Evolutionary conservation across 2,797 vertebrate genomes (phyloP).

Genomic region (Alectoris magna): DNA sequence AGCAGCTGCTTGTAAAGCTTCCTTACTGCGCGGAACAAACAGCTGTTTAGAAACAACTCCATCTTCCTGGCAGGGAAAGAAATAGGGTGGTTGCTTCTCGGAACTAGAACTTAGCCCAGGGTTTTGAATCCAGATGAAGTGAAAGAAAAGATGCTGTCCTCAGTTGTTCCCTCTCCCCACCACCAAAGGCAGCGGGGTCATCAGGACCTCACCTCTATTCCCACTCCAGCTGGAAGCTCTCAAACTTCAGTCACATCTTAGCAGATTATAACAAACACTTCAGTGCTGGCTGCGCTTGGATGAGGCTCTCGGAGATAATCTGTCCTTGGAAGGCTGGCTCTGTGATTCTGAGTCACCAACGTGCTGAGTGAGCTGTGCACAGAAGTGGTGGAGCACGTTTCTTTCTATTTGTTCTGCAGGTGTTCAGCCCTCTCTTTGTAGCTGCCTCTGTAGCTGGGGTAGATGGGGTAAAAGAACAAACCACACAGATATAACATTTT

Average conservation of each 20-base stretch:
- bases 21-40: rapidly evolving
- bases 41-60: background rate
- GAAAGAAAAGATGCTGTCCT: background rate
- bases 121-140: background rate
- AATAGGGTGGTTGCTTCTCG: background rate
- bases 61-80: slow-evolving; percentile 10
- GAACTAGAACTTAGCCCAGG: background rate
- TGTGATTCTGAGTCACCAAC: background rate
- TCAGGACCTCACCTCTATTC: background rate
- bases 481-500: background rate
- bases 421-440: background rate
- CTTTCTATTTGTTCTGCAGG: background rate
- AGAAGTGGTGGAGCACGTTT: rapidly evolving
- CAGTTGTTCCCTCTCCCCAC: background rate
- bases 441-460: background rate
- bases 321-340: background rate
- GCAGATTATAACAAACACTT: background rate
- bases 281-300: background rate
- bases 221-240: slow-evolving; percentile 49
- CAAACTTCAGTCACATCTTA: background rate
- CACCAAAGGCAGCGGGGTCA: background rate
- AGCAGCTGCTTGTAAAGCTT: background rate
- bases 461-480: rapidly evolving
- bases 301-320: background rate
- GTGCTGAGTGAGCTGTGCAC: background rate